A percentile compares a stretch with the other conserved stretches of the same genome.
Conservation (phyloP, 92 coral and sea anemone genomes). For the Pocillopora meandrina region DNA sequence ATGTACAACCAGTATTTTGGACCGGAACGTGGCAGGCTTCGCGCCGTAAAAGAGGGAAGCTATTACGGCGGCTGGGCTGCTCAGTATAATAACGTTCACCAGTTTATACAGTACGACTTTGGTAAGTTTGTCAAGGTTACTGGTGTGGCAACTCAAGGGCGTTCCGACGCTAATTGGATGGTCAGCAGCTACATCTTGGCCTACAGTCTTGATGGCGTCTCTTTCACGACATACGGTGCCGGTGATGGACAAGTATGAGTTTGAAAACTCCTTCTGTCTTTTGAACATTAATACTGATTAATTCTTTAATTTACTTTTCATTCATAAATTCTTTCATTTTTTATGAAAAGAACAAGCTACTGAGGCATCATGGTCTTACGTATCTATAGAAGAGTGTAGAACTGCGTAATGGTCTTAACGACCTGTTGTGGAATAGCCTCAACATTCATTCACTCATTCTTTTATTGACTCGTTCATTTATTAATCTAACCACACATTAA, state of each 20-base stretch:
- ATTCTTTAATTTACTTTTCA: too few species aligned
- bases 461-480: too few species aligned
- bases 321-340: too few species aligned
- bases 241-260: constrained; percentile 6
- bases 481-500: too few species aligned
- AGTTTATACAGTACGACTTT: constrained; percentile 28
- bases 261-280: neutral
- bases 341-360: too few species aligned
- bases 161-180: constrained; percentile 3
- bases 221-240: neutral
- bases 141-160: constrained; percentile 28
- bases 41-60: constrained; percentile 55
- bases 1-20: constrained; percentile 58
- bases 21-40: constrained; percentile 64
- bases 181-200: constrained; percentile 13
- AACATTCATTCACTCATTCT: too few species aligned
- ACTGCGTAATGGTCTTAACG: too few species aligned
- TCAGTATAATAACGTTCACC: neutral
- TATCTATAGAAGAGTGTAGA: too few species aligned
- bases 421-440: too few species aligned
- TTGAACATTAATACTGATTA: neutral
- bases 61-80: constrained; percentile 31
- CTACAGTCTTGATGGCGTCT: neutral
- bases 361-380: too few species aligned
- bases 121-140: neutral